Evolutionary conservation across 2,888 invertebrate genomes (phyloP).

Genomic region (Harpalus rubripes): DNA sequence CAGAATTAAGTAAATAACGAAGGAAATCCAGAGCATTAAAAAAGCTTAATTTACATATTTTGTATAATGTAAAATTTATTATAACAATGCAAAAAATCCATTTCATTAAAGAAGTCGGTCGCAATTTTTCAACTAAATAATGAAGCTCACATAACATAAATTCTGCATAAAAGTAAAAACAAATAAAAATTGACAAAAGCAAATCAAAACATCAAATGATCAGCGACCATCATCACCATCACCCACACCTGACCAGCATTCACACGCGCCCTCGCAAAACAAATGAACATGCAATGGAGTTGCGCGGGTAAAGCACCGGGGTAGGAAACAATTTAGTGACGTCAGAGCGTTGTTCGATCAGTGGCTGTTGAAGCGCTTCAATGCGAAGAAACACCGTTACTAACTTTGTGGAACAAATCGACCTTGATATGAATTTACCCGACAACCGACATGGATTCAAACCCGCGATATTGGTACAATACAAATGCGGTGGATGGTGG

Average conservation of each 20-base stretch:
- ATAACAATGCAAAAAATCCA: background rate
- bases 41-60: background rate
- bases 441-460: background rate
- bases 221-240: conserved; percentile 37
- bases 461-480: no score
- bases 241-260: conserved; percentile 46
- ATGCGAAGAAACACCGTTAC: conserved; percentile 31
- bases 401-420: conserved; percentile 53
- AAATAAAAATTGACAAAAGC: conserved; percentile 29
- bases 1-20: background rate
- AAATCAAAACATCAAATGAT: conserved; percentile 48
- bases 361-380: conserved; percentile 11
- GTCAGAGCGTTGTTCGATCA: conserved; percentile 51
- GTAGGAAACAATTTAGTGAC: conserved; percentile 61
- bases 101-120: background rate
- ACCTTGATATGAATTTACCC: conserved; percentile 29
- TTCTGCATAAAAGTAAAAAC: conserved; percentile 37
- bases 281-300: conserved; percentile 42
- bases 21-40: background rate
- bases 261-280: conserved; percentile 34
- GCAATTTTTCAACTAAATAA: background rate
- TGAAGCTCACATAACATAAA: conserved; percentile 15
- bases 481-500: no score
- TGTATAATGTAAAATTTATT: background rate
- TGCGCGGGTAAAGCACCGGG: conserved; percentile 22